phyloP scores from a whole-genome alignment of 2,797 vertebrate species.

The Chloroceryle amazona region DNA sequence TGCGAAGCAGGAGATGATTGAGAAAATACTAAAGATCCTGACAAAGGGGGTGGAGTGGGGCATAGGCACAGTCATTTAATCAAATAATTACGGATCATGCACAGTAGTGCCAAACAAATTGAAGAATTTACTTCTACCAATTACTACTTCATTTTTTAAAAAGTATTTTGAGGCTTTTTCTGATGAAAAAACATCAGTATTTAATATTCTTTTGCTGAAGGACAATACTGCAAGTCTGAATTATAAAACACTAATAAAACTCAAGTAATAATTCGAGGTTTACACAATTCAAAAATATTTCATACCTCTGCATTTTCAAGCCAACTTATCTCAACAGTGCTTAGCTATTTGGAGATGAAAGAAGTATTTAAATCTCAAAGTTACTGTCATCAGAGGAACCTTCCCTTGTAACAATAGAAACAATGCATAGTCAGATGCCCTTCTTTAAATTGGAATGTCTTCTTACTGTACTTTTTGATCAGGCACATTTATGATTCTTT shows the following conservation, averaged over 20 bases:
- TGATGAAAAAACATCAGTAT: background rate
- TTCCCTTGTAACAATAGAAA: background rate
- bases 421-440: background rate
- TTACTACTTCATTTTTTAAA: background rate
- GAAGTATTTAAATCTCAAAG: background rate
- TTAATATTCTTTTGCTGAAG: background rate
- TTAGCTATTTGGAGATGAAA: background rate
- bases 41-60: background rate
- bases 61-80: background rate
- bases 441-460: background rate
- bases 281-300: background rate
- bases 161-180: background rate
- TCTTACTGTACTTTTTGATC: background rate
- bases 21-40: constrained; percentile 11
- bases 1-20: background rate
- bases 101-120: background rate
- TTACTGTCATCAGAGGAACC: background rate
- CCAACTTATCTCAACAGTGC: background rate
- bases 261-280: background rate
- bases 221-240: background rate
- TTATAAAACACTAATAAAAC: background rate
- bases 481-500: background rate
- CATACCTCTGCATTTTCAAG: background rate
- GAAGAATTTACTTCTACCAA: constrained; percentile 1
- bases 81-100: constrained; percentile 30